These are phyloP conservation scores for Eupithecia exiguata DNA, from an alignment of 2,888 invertebrate species.

Conservation along the genomic window DNA sequence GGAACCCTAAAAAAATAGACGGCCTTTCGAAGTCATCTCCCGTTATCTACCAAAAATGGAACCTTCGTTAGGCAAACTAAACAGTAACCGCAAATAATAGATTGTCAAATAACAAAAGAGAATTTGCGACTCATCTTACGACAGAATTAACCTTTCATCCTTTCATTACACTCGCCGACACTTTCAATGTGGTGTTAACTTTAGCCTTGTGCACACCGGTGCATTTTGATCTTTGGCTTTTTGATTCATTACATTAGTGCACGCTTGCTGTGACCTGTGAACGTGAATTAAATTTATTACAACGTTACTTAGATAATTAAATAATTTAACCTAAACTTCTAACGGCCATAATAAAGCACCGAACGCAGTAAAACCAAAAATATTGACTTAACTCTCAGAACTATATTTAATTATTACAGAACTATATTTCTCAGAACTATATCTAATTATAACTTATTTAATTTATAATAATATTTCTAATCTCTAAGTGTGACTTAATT, in stretches of 20 bases:
- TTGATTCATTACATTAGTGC: neutral
- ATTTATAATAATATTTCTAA: too few relatives aligned
- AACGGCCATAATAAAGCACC: neutral
- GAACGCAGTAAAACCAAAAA: too few relatives aligned
- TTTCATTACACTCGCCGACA: neutral
- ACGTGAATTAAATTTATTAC: neutral
- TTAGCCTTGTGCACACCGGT: neutral
- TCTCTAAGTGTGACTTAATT: too few relatives aligned
- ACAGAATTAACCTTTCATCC: neutral
- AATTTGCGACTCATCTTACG: slow-evolving; percentile 1
- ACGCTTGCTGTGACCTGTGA: neutral
- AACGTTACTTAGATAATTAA: neutral
- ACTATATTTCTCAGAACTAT: too few relatives aligned
- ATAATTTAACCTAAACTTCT: neutral
- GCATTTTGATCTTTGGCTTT: slow-evolving; percentile 6
- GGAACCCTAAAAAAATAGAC: too few relatives aligned
- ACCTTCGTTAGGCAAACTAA: too few relatives aligned
- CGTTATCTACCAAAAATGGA: too few relatives aligned
- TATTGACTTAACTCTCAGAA: too few relatives aligned
- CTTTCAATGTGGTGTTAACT: neutral
- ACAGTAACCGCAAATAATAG: neutral
- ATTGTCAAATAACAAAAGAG: neutral
- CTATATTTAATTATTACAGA: too few relatives aligned
- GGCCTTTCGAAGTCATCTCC: too few relatives aligned
- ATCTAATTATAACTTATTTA: too few relatives aligned